Evolutionary conservation across 2,888 invertebrate species (phyloP).

Genomic region (Xestia sexstrigata): DNA sequence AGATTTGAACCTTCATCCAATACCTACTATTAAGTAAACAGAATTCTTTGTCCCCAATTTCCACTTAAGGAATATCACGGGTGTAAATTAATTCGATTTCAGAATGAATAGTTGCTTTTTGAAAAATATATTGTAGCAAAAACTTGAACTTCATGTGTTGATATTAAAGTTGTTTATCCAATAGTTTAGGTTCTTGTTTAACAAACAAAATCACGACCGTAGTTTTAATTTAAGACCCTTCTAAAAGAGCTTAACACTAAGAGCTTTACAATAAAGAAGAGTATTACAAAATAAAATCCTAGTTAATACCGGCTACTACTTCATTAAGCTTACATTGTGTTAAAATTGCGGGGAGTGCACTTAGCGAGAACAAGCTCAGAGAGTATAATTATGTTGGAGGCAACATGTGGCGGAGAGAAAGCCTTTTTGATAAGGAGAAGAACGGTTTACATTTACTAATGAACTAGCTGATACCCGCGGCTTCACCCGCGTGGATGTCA

Average conservation of each 20-base stretch:
- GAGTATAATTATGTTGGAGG: constrained; percentile 23
- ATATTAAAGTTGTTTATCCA: not conserved
- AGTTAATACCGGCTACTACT: constrained; percentile 8
- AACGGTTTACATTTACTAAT: not conserved
- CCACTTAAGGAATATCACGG: not conserved
- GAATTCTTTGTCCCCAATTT: not conserved
- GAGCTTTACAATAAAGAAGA: not conserved
- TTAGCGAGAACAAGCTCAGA: constrained; percentile 22
- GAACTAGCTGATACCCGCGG: too few relatives aligned
- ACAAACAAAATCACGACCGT: too few relatives aligned
- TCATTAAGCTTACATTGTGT: constrained; percentile 35
- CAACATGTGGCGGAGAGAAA: not conserved
- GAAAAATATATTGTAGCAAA: not conserved
- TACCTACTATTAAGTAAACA: not conserved
- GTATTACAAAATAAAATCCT: constrained; percentile 21
- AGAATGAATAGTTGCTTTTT: not conserved
- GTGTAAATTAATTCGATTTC: not conserved
- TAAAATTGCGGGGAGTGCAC: constrained; percentile 47
- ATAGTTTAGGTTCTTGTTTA: not conserved
- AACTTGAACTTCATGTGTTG: not conserved
- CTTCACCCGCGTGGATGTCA: too few relatives aligned
- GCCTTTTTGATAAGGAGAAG: not conserved
- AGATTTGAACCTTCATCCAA: not conserved
- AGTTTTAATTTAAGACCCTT: not conserved
- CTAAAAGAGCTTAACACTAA: not conserved